Percentiles rank a stretch among this genome's conserved stretches.
These are phyloP conservation scores for Cremastobaeus sp. DNA, from an alignment of 2,888 invertebrate genomes.

Conservation along the genomic window DNA sequence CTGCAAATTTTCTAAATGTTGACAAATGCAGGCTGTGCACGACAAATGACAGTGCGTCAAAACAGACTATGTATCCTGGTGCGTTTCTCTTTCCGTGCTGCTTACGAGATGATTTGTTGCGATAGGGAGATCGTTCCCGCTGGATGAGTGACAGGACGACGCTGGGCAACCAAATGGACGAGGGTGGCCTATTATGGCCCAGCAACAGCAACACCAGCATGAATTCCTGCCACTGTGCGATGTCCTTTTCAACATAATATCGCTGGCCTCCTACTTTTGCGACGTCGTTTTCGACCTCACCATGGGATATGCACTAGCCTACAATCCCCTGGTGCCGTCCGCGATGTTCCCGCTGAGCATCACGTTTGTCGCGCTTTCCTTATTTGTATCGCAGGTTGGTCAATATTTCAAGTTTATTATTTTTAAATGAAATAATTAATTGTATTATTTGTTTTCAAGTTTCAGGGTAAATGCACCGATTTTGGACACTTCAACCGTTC, in stretches of 20 bases:
- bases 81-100: too few relatives aligned
- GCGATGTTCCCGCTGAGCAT: conserved; percentile 79
- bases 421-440: too few relatives aligned
- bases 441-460: too few relatives aligned
- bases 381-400: conserved; percentile 85
- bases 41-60: too few relatives aligned
- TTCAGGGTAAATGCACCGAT: too few relatives aligned
- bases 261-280: conserved; percentile 93
- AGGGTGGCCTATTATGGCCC: conserved; percentile 77
- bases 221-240: conserved; percentile 95
- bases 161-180: conserved; percentile 76
- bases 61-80: too few relatives aligned
- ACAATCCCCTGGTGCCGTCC: conserved; percentile 75
- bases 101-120: conserved; percentile 1
- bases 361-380: conserved; percentile 85
- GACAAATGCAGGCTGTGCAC: too few relatives aligned
- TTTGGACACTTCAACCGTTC: too few relatives aligned
- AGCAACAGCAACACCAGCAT: conserved; percentile 73
- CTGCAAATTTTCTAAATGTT: too few relatives aligned
- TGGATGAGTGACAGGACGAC: conserved; percentile 61
- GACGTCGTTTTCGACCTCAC: conserved; percentile 93
- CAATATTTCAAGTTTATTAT: too few relatives aligned
- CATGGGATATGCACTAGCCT: conserved; percentile 89
- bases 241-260: conserved; percentile 93
- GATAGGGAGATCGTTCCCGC: conserved; percentile 31